Percentiles rank a stretch among this genome's conserved stretches.
phyloP scores from a whole-genome alignment of 2,797 vertebrate genomes.

The Etheostoma nigrum region DNA sequence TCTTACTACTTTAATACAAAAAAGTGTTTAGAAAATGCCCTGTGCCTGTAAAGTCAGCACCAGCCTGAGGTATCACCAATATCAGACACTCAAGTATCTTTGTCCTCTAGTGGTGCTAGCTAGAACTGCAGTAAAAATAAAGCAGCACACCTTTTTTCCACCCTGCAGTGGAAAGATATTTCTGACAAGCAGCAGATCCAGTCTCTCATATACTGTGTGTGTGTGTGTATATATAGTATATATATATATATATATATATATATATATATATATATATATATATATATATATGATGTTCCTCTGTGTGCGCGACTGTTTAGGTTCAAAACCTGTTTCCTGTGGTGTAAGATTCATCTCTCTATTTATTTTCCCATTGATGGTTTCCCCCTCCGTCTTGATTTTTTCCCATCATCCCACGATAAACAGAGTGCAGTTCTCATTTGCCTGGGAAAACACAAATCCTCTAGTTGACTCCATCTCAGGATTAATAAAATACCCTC shows the following conservation, averaged over 20 bases:
- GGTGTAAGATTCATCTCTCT: conserved; percentile 73
- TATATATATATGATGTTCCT: conserved; percentile 47
- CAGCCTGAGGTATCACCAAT: neutral
- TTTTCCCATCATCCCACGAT: conserved; percentile 79
- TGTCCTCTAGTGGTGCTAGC: conserved; percentile 50
- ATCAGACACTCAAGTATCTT: neutral
- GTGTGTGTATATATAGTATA: too few relatives aligned
- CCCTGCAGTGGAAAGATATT: conserved; percentile 36
- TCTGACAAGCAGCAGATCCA: conserved; percentile 57
- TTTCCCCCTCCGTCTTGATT: conserved; percentile 73
- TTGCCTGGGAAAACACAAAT: conserved; percentile 78
- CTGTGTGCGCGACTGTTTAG: conserved; percentile 71
- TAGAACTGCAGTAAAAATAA: conserved; percentile 39
- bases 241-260: too few relatives aligned
- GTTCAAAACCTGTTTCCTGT: conserved; percentile 81
- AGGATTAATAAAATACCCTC: conserved; percentile 73
- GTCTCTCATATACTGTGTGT: conserved; percentile 7
- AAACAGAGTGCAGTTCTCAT: conserved; percentile 80
- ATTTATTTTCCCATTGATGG: conserved; percentile 82
- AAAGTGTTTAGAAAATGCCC: neutral
- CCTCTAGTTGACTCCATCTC: conserved; percentile 73
- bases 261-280: too few relatives aligned
- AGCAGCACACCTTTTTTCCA: conserved; percentile 13
- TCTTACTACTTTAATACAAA: neutral
- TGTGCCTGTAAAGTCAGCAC: neutral